Conservation (phyloP, 2,888 invertebrate genomes). For the Clepsis dumicolana region DNA sequence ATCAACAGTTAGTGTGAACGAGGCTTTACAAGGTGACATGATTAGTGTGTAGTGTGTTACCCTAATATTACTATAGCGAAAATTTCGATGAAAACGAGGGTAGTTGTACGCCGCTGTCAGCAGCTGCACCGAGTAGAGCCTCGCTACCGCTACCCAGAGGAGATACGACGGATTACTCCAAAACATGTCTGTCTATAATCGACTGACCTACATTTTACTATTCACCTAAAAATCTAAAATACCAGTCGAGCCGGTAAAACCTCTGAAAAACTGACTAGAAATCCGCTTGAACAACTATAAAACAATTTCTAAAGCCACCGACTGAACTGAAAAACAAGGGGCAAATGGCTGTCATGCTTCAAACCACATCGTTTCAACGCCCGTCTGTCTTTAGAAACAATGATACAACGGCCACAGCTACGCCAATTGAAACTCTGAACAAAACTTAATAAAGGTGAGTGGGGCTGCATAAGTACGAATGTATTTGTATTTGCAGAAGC, state of each 20-base stretch:
- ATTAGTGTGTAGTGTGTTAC: no score
- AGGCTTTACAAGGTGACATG: no score
- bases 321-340: constrained; percentile 52
- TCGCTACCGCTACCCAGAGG: no score
- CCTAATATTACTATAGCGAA: no score
- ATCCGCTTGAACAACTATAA: constrained; percentile 15
- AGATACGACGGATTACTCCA: no score
- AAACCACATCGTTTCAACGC: constrained; percentile 58
- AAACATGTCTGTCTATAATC: no score
- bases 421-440: constrained; percentile 19
- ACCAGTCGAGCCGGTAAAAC: neutral
- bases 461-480: neutral
- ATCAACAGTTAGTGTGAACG: no score
- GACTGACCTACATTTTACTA: no score
- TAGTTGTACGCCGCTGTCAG: no score
- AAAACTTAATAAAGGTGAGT: neutral
- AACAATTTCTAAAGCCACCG: constrained; percentile 46
- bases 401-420: constrained; percentile 1
- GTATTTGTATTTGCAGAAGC: constrained; percentile 61
- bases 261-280: neutral
- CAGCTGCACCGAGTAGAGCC: no score
- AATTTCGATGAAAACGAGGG: no score
- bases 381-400: constrained; percentile 37
- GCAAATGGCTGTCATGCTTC: constrained; percentile 62
- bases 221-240: constrained; percentile 1